Evolutionary conservation across 2,888 invertebrate species (phyloP), one percentile per base, ranked within the genome.

Genomic region (Nemotelus pantherinus): DNA sequence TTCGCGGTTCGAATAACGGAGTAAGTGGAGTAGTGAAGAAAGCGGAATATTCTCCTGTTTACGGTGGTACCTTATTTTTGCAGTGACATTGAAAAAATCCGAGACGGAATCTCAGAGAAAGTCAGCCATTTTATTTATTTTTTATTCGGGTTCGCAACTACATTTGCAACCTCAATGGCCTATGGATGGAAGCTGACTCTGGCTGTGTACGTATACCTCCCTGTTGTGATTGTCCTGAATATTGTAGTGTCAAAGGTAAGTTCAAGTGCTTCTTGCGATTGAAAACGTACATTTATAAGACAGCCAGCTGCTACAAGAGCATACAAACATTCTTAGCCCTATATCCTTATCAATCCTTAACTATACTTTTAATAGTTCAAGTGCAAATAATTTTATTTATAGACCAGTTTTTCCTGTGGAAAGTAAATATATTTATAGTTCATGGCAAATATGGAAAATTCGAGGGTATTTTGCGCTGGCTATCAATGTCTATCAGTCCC

Each of bases 151-250:
- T 81, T 83, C n/a, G 3, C 82, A 2, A 80, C 85, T 3, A 82
- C 83, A n/a, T 81, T 85, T 0, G 77, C 81, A 2, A 90, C 93
- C 65, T 93, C 95, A 0, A 91, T 96, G 83, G 85, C 89, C 0
- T 93, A 93, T 83, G 95, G 95, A 71, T 96, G 95, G 95, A 91
- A 95, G 84, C 87, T 96, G 77, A 94, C 96, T 0, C 87, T 95
- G 47, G 92, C 95, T 60, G 92, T 95, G 77, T 86, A 95, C 78
- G 90, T 92, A 25, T 91, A 93, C 77, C 91, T 94, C 9, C 96
- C 96, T 0, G 84, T 95, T 53, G 90, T 95, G 58, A 92, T 93
- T 4, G 88, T 90, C 2, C 89, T 93, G 0, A 94, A 94, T 10
- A 91, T 91, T 2, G 83, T 93, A 3, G 92, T 95, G 50, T 92